These are phyloP conservation scores for Podocnemis expansa DNA, from an alignment of 2,113 vertebrate species.

Conservation along the genomic window DNA sequence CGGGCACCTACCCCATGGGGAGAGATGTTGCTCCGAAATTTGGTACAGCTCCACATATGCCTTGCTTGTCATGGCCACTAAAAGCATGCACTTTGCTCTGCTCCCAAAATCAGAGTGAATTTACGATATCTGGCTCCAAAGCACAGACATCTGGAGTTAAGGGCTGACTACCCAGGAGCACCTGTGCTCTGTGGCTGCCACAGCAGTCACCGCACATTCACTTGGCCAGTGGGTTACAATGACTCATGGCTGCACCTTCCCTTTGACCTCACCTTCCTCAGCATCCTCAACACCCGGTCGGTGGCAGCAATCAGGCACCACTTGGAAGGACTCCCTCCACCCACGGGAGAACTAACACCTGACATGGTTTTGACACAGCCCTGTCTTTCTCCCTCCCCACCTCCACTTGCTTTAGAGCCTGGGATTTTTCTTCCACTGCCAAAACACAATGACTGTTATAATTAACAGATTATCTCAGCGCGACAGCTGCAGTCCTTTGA, in stretches of 20 bases:
- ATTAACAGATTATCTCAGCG: constrained; percentile 87
- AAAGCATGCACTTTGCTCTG: not conserved
- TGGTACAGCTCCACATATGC: not conserved
- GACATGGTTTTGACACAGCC: constrained; percentile 63
- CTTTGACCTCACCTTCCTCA: not conserved
- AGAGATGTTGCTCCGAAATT: not conserved
- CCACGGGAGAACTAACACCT: constrained; percentile 15
- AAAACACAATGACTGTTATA: constrained; percentile 84
- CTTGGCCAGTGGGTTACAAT: not conserved
- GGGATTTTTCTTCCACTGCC: constrained; percentile 77
- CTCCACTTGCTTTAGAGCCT: constrained; percentile 73
- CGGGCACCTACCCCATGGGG: not conserved
- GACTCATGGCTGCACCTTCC: not conserved
- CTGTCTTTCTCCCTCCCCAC: constrained; percentile 53
- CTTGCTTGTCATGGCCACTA: not conserved
- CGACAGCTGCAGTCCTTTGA: constrained; percentile 85
- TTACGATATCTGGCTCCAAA: not conserved
- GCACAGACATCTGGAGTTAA: not conserved
- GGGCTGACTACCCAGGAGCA: not conserved
- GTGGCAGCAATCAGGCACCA: not conserved
- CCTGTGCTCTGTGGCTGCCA: not conserved
- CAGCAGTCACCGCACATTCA: rapidly evolving
- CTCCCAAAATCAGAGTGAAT: not conserved
- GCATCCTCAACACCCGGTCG: not conserved
- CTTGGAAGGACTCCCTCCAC: constrained; percentile 24